These are phyloP conservation scores for Holothuria scabra DNA, from an alignment of 53 echinoderm and acorn worm species.

Conservation along the genomic window DNA sequence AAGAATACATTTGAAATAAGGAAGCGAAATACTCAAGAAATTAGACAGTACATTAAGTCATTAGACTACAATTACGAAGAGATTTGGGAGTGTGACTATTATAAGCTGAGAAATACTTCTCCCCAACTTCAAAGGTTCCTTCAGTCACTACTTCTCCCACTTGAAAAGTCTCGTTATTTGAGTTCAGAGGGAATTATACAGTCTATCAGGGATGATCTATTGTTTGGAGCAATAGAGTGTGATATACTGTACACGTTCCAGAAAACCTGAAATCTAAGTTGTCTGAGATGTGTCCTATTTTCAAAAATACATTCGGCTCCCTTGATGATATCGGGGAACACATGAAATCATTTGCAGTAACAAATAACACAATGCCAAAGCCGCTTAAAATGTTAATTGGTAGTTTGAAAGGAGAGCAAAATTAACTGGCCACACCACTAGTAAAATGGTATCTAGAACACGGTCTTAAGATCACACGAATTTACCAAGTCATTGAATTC, in stretches of 20 bases:
- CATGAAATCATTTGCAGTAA: slow-evolving; percentile 51
- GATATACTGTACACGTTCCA: slow-evolving; percentile 18
- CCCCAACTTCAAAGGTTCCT: neutral
- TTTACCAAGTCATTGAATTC: slow-evolving; percentile 55
- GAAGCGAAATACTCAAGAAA: slow-evolving; percentile 32
- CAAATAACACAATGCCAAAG: slow-evolving; percentile 12
- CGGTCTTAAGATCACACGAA: slow-evolving; percentile 23
- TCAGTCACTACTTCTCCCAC: neutral
- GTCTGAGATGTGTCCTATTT: slow-evolving; percentile 61
- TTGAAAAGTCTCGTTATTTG: slow-evolving; percentile 1
- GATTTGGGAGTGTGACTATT: slow-evolving; percentile 43
- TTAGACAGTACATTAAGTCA: slow-evolving; percentile 24
- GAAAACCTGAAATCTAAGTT: slow-evolving; percentile 22
- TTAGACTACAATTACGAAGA: slow-evolving; percentile 46
- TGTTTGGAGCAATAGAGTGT: slow-evolving; percentile 29
- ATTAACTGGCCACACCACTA: slow-evolving; percentile 51
- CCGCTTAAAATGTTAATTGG: slow-evolving; percentile 54
- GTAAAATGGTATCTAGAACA: slow-evolving; percentile 47
- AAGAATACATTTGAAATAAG: slow-evolving; percentile 6
- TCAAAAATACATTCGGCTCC: slow-evolving; percentile 28
- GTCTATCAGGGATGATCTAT: slow-evolving; percentile 30
- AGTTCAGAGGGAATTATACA: slow-evolving; percentile 30
- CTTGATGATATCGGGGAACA: slow-evolving; percentile 56
- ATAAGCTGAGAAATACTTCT: slow-evolving; percentile 10
- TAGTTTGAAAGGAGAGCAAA: slow-evolving; percentile 56